Conservation (phyloP, 2,797 vertebrate species). For the Chelidonichthys spinosus region DNA sequence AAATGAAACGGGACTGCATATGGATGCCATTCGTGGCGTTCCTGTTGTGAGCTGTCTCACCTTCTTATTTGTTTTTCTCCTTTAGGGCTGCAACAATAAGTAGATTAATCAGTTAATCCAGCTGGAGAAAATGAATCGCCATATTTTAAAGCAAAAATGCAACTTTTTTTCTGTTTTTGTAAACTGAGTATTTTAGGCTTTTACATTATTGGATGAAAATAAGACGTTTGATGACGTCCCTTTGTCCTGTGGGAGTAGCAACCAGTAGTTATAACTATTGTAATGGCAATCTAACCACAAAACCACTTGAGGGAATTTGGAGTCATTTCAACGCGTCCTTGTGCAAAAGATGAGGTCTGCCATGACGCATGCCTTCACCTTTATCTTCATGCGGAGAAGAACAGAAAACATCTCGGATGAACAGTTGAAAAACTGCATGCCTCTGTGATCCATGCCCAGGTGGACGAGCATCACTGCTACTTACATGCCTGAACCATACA, state of each 20-base stretch:
- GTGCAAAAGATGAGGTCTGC: no score
- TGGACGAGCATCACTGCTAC: no score
- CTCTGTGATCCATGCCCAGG: no score
- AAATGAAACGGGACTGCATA: neutral
- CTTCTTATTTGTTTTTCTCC: neutral
- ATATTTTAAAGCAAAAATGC: neutral
- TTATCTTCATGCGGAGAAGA: no score
- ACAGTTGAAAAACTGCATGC: no score
- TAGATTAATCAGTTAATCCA: neutral
- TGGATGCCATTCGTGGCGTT: neutral
- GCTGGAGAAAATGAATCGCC: neutral
- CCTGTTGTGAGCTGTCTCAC: neutral
- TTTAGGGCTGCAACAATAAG: neutral
- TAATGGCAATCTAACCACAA: no score
- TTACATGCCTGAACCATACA: no score
- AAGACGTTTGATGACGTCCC: neutral
- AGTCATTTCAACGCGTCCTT: no score
- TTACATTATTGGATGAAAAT: neutral
- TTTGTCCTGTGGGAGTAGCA: neutral
- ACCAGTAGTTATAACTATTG: no score
- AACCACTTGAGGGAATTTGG: no score
- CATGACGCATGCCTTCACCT: no score
- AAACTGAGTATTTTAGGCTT: neutral
- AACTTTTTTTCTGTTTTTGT: neutral
- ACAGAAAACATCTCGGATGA: no score